Percentiles rank a stretch among this genome's conserved stretches.
phyloP scores from a whole-genome alignment of 2,113 vertebrate genomes.

The Pseudonaja textilis region DNA sequence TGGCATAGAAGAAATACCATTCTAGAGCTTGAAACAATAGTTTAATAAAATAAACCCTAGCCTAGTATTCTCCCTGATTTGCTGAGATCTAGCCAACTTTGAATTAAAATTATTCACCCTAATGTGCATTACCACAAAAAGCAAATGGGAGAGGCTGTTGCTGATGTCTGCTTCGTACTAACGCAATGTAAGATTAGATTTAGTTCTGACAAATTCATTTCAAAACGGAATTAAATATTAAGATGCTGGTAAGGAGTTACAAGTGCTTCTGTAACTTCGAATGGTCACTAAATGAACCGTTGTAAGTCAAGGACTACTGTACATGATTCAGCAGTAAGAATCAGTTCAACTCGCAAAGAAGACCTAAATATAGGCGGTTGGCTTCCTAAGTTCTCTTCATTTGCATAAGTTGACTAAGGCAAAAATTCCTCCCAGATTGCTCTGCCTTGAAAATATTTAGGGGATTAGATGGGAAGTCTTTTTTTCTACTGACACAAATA shows the following conservation, averaged over 20 bases:
- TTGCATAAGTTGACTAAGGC: neutral
- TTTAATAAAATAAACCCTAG: neutral
- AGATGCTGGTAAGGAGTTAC: neutral
- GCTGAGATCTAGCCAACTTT: neutral
- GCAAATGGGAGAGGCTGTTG: neutral
- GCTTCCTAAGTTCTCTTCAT: neutral
- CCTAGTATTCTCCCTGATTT: neutral
- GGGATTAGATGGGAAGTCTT: neutral
- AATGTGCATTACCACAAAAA: neutral
- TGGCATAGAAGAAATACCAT: neutral
- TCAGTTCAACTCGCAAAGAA: neutral
- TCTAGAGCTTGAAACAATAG: neutral
- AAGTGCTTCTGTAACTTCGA: too few relatives aligned
- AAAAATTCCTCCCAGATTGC: neutral
- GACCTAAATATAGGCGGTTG: neutral
- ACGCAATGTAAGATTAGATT: neutral
- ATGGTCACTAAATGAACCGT: too few relatives aligned
- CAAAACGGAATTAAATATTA: neutral
- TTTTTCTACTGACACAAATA: neutral
- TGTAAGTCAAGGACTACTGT: too few relatives aligned
- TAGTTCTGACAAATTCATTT: neutral
- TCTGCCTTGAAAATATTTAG: neutral
- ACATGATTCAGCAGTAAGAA: neutral
- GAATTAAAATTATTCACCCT: neutral
- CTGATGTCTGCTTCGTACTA: neutral